Evolutionary conservation across 2,888 invertebrate genomes (phyloP), one percentile per base, ranked within the genome.

Genomic region (Blastobasis adustella): DNA sequence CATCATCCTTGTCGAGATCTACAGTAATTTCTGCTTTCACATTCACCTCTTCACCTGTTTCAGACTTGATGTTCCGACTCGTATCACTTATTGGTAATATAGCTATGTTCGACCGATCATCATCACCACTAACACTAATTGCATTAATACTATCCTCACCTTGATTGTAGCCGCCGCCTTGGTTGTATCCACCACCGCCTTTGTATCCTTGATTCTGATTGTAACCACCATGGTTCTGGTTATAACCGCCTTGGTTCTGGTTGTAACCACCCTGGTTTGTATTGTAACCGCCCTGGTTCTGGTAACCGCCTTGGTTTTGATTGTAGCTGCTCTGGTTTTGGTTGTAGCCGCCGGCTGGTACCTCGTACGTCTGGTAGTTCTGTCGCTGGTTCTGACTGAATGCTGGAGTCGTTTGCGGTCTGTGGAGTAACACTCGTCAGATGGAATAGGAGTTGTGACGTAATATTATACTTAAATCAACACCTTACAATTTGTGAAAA

Each of bases 331-430:
- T 57, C 0, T 66, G 65, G 43, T 60, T 63, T 37, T 70, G 68
- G 47, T 58, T 64, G 57, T 76, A 78, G n/a, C 82, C 82, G 0
- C 85, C 84, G 0, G 77, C 76, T 0, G 82, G 81, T 0, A 82
- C 81, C 45, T 82, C 81, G 55, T 71, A 81, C 0, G 82, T 80
- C 67, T 82, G 82, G 58, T 79, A 83, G 59, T 73, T 76, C 0
- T 76, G 67, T 1, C 7, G 40, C 40, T 67, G 65, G 46, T 69
- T 69, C 5, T 71, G 75, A 45, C 68, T 71, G 55, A 55, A 63
- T 42, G 0, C 66, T 3, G 77, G 76, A 38, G 68, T 73, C 1
- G 74, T 67, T 63, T 82, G 82, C 0, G 78, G 71, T 50, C 85
- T 85, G 69, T 2, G 67, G 67, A 50, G 38, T 53, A 46, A 50